Evolutionary conservation across 2,797 vertebrate species (phyloP).

Genomic region (Pterois miles): DNA sequence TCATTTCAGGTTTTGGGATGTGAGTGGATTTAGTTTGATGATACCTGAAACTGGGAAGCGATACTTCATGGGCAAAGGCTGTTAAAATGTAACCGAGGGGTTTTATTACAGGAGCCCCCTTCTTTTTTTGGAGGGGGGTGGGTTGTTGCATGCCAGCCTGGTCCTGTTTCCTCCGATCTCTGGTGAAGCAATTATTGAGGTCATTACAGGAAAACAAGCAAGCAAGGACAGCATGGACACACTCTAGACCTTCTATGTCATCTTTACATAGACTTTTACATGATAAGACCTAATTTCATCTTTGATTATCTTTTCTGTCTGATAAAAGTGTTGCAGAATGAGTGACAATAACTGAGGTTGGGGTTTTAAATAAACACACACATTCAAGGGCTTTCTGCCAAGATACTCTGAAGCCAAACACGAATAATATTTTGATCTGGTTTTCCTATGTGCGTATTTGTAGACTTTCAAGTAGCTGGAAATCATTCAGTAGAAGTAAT

Average conservation of each 20-base stretch:
- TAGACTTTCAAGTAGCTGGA: slow-evolving; percentile 1
- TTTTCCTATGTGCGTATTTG: slow-evolving; percentile 32
- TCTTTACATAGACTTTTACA: slow-evolving; percentile 25
- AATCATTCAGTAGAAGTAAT: neutral
- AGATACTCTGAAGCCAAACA: slow-evolving; percentile 9
- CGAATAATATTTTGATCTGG: slow-evolving; percentile 12
- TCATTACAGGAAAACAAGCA: slow-evolving; percentile 39
- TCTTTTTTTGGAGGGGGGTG: slow-evolving; percentile 24
- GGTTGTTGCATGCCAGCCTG: slow-evolving; percentile 38
- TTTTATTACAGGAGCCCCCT: slow-evolving; percentile 37
- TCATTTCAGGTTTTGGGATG: slow-evolving; percentile 9
- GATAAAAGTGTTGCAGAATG: neutral
- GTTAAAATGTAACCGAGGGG: slow-evolving; percentile 13
- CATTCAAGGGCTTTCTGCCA: slow-evolving; percentile 1
- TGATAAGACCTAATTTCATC: neutral
- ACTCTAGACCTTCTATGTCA: neutral
- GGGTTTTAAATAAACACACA: neutral
- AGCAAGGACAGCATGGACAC: neutral
- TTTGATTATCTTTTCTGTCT: neutral
- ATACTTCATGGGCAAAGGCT: slow-evolving; percentile 16
- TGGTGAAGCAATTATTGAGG: slow-evolving; percentile 61
- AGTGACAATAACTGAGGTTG: neutral
- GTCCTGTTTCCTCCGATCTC: slow-evolving; percentile 67
- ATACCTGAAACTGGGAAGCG: slow-evolving; percentile 18
- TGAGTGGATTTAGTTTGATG: slow-evolving; percentile 4